Percentiles rank a stretch among this genome's conserved stretches.
Conservation (phyloP, 2,113 vertebrate genomes). For the Burhinus oedicnemus region DNA sequence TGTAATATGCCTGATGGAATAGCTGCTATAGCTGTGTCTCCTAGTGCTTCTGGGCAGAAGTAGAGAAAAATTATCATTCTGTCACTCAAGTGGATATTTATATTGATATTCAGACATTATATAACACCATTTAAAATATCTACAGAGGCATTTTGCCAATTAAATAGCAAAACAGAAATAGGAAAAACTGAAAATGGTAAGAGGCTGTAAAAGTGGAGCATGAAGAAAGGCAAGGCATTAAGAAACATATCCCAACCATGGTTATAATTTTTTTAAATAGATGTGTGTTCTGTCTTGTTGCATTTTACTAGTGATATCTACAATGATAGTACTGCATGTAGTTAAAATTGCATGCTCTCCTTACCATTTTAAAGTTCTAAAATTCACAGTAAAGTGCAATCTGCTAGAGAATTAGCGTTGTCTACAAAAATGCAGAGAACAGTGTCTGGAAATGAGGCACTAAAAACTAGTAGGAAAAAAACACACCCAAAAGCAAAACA, state of each 20-base stretch:
- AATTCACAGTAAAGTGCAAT: slow-evolving; percentile 27
- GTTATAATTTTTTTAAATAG: background rate
- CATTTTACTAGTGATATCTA: background rate
- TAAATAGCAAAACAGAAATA: background rate
- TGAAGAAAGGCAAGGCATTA: background rate
- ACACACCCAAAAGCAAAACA: background rate
- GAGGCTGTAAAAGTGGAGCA: background rate
- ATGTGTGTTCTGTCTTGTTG: background rate
- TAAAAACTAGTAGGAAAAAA: slow-evolving; percentile 21
- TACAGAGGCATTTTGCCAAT: background rate
- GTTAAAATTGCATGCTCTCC: background rate
- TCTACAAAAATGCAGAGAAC: slow-evolving; percentile 48
- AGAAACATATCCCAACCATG: background rate
- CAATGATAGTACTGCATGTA: background rate
- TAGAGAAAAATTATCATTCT: background rate
- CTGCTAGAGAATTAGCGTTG: slow-evolving; percentile 5
- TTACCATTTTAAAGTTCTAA: background rate
- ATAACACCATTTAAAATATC: background rate
- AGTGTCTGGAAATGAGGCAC: slow-evolving; percentile 22
- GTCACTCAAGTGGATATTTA: background rate
- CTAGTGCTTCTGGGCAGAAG: background rate
- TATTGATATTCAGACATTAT: background rate
- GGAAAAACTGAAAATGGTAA: background rate
- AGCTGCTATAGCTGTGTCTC: background rate
- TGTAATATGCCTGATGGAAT: background rate